Conservation (phyloP, 2,113 vertebrate genomes). For the Laterallus jamaicensis region DNA sequence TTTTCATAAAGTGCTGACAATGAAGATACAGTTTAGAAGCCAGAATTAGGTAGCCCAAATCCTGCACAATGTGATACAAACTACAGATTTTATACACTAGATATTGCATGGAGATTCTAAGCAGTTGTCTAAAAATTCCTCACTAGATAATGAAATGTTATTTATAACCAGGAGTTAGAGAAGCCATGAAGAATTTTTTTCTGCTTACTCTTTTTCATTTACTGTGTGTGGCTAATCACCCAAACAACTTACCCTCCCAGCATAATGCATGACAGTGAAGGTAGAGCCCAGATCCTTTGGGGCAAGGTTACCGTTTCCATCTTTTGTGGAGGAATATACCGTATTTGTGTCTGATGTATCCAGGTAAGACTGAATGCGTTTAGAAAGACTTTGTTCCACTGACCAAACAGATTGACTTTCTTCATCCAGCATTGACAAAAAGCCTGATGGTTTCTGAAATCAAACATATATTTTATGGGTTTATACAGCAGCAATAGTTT, state of each 20-base stretch:
- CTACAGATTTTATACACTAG: background rate
- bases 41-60: background rate
- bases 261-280: conserved; percentile 90
- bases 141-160: background rate
- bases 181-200: background rate
- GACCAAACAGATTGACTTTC: conserved; percentile 86
- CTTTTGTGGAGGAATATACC: conserved; percentile 85
- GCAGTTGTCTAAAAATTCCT: background rate
- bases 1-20: background rate
- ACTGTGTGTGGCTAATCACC: background rate
- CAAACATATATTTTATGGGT: background rate
- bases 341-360: conserved; percentile 78
- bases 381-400: conserved; percentile 84
- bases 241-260: conserved; percentile 83
- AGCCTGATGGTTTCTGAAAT: conserved; percentile 88
- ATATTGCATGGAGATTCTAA: background rate
- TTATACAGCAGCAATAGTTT: background rate
- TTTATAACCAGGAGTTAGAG: background rate
- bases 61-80: background rate
- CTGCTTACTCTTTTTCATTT: background rate
- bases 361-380: conserved; percentile 85
- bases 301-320: conserved; percentile 92
- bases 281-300: conserved; percentile 84
- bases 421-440: conserved; percentile 90
- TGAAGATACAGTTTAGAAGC: background rate